A percentile compares a stretch with the other conserved stretches of the same genome.
Evolutionary conservation across 2,888 invertebrate genomes (phyloP).

Genomic region (Congeria kusceri): DNA sequence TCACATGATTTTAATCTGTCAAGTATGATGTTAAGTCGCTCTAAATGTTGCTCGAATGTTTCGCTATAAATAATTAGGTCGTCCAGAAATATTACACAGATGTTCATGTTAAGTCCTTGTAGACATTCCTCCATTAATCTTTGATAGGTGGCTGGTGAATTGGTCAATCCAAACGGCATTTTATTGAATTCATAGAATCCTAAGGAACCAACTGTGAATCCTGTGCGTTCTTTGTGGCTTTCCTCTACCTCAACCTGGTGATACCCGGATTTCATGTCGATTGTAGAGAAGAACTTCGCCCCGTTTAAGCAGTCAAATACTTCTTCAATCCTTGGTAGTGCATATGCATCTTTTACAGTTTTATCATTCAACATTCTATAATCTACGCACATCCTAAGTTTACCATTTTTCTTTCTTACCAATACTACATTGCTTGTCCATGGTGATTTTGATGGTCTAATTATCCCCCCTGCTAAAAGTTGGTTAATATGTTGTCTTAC

Average conservation of each 20-base stretch:
- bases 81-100: neutral
- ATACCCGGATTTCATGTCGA: conserved; percentile 3
- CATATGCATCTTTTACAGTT: neutral
- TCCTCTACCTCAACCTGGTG: neutral
- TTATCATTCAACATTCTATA: neutral
- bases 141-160: neutral
- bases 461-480: neutral
- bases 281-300: neutral
- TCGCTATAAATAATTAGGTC: neutral
- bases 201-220: neutral
- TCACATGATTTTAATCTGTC: neutral
- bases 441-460: conserved; percentile 6
- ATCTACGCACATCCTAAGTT: neutral
- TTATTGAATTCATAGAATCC: neutral
- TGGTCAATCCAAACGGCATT: neutral
- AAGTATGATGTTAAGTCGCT: neutral
- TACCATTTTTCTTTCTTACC: neutral
- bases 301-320: neutral
- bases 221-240: neutral
- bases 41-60: neutral
- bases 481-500: neutral
- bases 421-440: neutral
- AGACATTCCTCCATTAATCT: neutral
- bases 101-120: neutral
- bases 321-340: neutral